These are phyloP conservation scores for Arnoldichthys spilopterus DNA, from an alignment of 2,797 vertebrate genomes.

Conservation along the genomic window DNA sequence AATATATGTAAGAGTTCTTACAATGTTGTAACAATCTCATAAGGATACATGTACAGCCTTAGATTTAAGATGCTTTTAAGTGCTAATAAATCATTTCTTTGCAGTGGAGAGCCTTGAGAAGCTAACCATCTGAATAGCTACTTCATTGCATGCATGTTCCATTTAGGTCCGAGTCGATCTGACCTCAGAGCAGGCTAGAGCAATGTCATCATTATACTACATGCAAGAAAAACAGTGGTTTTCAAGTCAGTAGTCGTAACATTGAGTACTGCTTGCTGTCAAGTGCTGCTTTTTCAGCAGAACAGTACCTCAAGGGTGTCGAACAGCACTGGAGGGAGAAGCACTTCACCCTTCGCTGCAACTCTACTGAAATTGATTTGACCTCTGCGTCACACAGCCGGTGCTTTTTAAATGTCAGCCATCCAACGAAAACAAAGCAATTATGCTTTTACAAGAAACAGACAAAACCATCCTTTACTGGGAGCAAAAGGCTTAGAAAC, in stretches of 20 bases:
- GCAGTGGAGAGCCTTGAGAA: not conserved
- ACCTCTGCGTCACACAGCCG: slow-evolving; percentile 38
- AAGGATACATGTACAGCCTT: not conserved
- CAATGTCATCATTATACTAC: slow-evolving; percentile 19
- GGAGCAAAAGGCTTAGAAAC: slow-evolving; percentile 32
- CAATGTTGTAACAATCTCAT: not conserved
- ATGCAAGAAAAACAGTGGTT: slow-evolving; percentile 42
- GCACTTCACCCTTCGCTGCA: slow-evolving; percentile 13
- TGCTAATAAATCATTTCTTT: not conserved
- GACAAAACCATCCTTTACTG: slow-evolving; percentile 43
- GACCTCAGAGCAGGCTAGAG: slow-evolving; percentile 30
- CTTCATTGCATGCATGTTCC: slow-evolving; percentile 39
- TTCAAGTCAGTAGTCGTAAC: slow-evolving; percentile 12
- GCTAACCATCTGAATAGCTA: not conserved
- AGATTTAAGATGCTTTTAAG: not conserved
- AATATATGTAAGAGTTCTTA: too few species aligned
- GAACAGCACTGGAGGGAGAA: slow-evolving; percentile 26
- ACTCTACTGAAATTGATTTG: slow-evolving; percentile 49
- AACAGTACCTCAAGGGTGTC: slow-evolving; percentile 56
- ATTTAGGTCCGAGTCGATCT: not conserved
- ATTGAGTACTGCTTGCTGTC: slow-evolving; percentile 8
- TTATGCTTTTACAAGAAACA: slow-evolving; percentile 48
- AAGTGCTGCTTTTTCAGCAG: slow-evolving; percentile 21
- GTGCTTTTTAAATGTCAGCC: slow-evolving; percentile 59
- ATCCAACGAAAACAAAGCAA: slow-evolving; percentile 51